Base-by-base conservation (phyloP, 1,140 invertebrate genomes). In the Drosophila sturtevanti region DNA sequence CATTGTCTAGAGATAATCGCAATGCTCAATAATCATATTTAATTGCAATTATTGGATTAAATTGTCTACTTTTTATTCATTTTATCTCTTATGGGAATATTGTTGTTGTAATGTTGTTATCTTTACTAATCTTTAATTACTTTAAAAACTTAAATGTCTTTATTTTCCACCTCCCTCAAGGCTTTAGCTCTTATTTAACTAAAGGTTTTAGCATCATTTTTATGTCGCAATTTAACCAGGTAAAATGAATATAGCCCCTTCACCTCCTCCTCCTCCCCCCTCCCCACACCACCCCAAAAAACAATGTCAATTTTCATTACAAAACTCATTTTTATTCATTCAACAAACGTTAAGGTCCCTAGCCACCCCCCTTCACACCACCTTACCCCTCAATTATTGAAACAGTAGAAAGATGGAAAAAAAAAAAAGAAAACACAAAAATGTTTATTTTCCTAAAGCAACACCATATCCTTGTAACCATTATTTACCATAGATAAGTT, bases 401-500 rank as follows among this genome's bases (percentile, higher is more conserved):
- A 34, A 4, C 24, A 4, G 24, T 4, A 44, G 7, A 16, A 9
- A 48, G 18, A 48, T 48, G 41, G 16, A 6, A 1, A 48, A 48
- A 48, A 48, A 14, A 44, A 44, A 44, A 44, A 44, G 7, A 48
- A 48, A 48, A 11, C 18, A 48, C 9, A 48, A 9, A 48, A 48
- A 48, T 48, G 41, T 48, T 48, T 48, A 48, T 48, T 48, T 48
- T 48, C 16, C 41, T 48, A 48, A 54, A 55, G 52, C 52, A 55
- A 55, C 14, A 31, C 54, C 14, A 16, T 34, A 56, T 56, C 54
- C 54, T 56, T 56, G 27, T 34, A 31, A 56, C 54, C 54, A 18
- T 72, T 72, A 73, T 73, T 64, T 54, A 65, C 62, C 56, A 35
- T 31, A 54, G 35, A 72, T 58, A 60, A 64, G 60, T 61, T 24